Evolutionary conservation across 2,888 invertebrate species (phyloP), one percentile per base, ranked within the genome.

Genomic region (Orthosia gracilis): DNA sequence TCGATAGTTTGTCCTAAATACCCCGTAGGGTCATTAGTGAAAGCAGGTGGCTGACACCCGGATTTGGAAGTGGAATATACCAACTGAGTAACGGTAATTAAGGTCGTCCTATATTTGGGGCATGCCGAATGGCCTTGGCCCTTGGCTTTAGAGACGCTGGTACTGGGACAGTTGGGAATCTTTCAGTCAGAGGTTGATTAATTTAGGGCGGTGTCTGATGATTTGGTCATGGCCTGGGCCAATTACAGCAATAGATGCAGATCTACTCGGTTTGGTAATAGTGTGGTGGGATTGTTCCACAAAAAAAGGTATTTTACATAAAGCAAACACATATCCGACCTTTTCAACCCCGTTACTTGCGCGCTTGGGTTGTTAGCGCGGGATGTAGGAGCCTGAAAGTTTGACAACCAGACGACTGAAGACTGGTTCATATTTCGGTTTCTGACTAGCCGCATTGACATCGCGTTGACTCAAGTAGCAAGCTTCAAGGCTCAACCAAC

Each of bases 401-500:
- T 31, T 31, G 31, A 31, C 31, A 31, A 31, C 31, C 31, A 31
- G 7, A 31, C 31, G 31, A 31, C 31, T 31, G 31, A 31, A 4
- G 31, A 31, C 31, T 31, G 31, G 7, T 31, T 31, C 7, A 31
- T 7, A 7, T 31, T 0, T 31, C 31, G 7, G 31, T 31, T 31
- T 9, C 40, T 40, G 40, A 40, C 40, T 9, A 9, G 40, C 40
- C 7, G 9, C 40, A 40, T 40, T 40, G 40, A 9, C 40, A 3
- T 52, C 13, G 13, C 7, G 15, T 58, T 21, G 3, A 21, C 15
- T 18, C 45, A 47, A 69, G 58, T 52, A 18, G 4, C 15, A 50
- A 21, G 2, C 21, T 58, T 50, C 11, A 11, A 12, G 23, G 13
- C 17, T 59, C n/a, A 76, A 77, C 70, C 45, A 0, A 95, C 95